Percentiles rank a stretch among this genome's conserved stretches.
phyloP scores from a whole-genome alignment of 1,140 invertebrate species.

The Drosophila erecta region DNA sequence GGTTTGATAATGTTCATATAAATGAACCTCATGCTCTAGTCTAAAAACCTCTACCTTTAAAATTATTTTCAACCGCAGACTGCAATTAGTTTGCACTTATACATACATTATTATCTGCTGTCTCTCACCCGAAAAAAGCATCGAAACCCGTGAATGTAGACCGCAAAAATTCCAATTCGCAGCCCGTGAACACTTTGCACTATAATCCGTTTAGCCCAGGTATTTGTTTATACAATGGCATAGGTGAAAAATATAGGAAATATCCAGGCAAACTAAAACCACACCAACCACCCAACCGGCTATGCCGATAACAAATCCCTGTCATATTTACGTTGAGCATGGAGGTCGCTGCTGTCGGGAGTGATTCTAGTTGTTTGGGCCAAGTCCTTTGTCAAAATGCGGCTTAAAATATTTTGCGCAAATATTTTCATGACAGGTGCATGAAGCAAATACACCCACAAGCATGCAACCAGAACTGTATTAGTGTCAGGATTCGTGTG shows the following conservation, averaged over 20 bases:
- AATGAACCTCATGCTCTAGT: conserved; percentile 3
- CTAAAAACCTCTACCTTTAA: conserved; percentile 7
- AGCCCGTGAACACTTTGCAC: conserved; percentile 25
- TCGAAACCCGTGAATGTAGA: conserved; percentile 6
- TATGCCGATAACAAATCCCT: conserved; percentile 35
- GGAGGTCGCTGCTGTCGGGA: conserved; percentile 20
- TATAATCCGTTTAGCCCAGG: conserved; percentile 35
- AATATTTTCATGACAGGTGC: conserved; percentile 79
- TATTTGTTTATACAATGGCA: conserved; percentile 45
- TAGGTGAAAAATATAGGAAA: conserved; percentile 18
- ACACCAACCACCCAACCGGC: conserved; percentile 11
- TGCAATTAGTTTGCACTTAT: conserved; percentile 34
- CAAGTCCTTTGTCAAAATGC: conserved; percentile 78
- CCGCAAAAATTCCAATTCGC: conserved; percentile 32
- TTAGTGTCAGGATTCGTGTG: conserved; percentile 18
- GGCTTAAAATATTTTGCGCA: conserved; percentile 79
- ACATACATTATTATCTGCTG: conserved; percentile 13
- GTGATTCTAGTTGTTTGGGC: conserved; percentile 27
- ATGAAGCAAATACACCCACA: conserved; percentile 35
- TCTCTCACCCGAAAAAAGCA: not conserved
- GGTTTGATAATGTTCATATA: conserved; percentile 1
- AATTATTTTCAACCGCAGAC: conserved; percentile 17
- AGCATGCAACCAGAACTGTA: conserved; percentile 26
- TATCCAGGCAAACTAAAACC: conserved; percentile 24
- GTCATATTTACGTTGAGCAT: conserved; percentile 28